Conservation (phyloP, 2,797 vertebrate species). For the Sylvia borin region DNA sequence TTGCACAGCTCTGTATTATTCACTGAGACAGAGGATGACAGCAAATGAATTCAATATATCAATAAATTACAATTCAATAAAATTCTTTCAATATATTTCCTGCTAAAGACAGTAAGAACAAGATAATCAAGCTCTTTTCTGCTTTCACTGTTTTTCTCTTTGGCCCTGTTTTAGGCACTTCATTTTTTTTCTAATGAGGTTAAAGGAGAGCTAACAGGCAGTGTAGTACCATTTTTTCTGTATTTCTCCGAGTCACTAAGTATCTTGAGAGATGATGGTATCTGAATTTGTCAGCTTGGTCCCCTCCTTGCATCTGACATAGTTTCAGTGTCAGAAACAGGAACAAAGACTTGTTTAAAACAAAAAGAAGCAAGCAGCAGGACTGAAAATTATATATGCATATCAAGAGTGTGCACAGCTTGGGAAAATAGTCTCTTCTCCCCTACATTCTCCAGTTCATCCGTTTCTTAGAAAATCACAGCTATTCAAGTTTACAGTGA, state of each 20-base stretch:
- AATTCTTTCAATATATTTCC: background rate
- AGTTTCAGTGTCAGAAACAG: background rate
- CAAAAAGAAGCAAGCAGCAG: background rate
- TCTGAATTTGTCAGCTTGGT: background rate
- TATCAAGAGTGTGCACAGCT: background rate
- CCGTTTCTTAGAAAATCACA: background rate
- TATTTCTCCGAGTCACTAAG: background rate
- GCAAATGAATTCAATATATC: background rate
- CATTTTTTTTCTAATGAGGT: background rate
- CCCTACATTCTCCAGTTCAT: background rate
- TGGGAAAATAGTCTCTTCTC: background rate
- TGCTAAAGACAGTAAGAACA: background rate
- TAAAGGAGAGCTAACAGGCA: background rate
- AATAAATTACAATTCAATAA: background rate
- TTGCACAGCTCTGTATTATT: background rate
- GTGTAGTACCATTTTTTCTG: background rate
- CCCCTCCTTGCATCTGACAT: background rate
- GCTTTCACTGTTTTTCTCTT: background rate
- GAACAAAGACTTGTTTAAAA: background rate
- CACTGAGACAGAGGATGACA: background rate
- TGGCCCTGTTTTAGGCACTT: background rate
- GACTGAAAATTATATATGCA: background rate
- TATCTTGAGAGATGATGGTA: background rate
- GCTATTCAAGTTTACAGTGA: background rate
- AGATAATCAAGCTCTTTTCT: background rate